Conservation (phyloP, 2,888 invertebrate genomes). For the Phaedon cochleariae region DNA sequence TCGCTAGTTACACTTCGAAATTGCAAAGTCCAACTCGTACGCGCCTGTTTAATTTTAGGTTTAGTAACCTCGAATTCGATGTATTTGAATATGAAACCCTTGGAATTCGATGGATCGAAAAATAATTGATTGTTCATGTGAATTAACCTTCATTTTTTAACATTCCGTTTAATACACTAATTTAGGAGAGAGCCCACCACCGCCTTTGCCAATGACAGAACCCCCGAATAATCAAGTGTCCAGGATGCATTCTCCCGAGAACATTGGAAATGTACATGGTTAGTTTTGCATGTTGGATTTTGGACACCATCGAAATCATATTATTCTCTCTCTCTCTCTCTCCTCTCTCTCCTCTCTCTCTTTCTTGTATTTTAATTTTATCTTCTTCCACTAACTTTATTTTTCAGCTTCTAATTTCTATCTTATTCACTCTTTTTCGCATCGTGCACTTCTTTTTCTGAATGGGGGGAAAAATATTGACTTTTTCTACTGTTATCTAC, state of each 20-base stretch:
- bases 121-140: neutral
- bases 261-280: constrained; percentile 58
- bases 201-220: constrained; percentile 68
- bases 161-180: constrained; percentile 42
- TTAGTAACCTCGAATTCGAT: too few relatives aligned
- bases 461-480: too few relatives aligned
- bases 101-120: too few relatives aligned
- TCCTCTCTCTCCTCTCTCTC: too few relatives aligned
- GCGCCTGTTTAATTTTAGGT: too few relatives aligned
- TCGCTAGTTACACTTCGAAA: too few relatives aligned
- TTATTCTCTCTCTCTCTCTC: too few relatives aligned
- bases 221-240: constrained; percentile 62
- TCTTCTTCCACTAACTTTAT: constrained; percentile 11
- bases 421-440: neutral
- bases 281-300: constrained; percentile 51
- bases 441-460: neutral
- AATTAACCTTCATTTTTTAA: constrained; percentile 23
- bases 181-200: constrained; percentile 68
- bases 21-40: too few relatives aligned
- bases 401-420: neutral
- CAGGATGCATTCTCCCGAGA: constrained; percentile 55
- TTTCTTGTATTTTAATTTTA: constrained; percentile 6
- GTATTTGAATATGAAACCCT: too few relatives aligned
- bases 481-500: too few relatives aligned
- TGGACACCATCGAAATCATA: constrained; percentile 32